Conservation (phyloP, 1,140 invertebrate genomes). For the Xylocopa sonorina region DNA sequence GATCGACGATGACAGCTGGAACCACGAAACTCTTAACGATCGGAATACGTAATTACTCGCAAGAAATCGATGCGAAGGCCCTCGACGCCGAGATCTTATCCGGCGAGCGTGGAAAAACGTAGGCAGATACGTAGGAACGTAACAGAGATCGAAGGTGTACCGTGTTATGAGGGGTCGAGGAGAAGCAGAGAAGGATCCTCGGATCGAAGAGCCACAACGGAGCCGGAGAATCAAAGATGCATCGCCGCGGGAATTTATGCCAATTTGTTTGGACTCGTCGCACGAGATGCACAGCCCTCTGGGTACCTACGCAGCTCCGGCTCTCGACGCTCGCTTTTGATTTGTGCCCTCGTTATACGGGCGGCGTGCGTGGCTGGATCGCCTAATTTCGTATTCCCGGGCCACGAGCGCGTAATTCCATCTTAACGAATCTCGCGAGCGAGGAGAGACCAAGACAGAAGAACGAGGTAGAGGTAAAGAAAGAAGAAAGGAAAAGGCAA, state of each 20-base stretch:
- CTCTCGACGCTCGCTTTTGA: conserved; percentile 71
- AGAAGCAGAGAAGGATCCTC: neutral
- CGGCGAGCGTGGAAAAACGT: neutral
- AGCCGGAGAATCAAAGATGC: neutral
- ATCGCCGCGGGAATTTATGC: conserved; percentile 74
- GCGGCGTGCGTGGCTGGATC: conserved; percentile 47
- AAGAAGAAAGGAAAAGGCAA: conserved; percentile 36
- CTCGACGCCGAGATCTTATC: conserved; percentile 55
- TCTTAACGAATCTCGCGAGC: conserved; percentile 72
- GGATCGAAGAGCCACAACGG: conserved; percentile 20
- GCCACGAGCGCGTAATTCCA: conserved; percentile 68
- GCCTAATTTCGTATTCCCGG: conserved; percentile 77
- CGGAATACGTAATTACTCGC: conserved; percentile 50
- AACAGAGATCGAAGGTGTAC: too few species aligned
- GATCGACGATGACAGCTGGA: conserved; percentile 58
- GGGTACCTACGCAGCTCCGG: conserved; percentile 54
- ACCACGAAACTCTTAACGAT: conserved; percentile 42
- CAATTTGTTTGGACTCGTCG: conserved; percentile 76
- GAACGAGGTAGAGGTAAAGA: neutral
- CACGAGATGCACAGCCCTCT: conserved; percentile 43
- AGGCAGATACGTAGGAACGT: too few species aligned
- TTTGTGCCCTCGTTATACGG: conserved; percentile 75
- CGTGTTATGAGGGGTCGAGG: too few species aligned
- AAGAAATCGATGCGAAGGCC: conserved; percentile 37
- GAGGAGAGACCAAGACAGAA: neutral